Percentiles rank a stretch among this genome's conserved stretches.
phyloP scores from a whole-genome alignment of 2,113 vertebrate species.

The Platysteira castanea region DNA sequence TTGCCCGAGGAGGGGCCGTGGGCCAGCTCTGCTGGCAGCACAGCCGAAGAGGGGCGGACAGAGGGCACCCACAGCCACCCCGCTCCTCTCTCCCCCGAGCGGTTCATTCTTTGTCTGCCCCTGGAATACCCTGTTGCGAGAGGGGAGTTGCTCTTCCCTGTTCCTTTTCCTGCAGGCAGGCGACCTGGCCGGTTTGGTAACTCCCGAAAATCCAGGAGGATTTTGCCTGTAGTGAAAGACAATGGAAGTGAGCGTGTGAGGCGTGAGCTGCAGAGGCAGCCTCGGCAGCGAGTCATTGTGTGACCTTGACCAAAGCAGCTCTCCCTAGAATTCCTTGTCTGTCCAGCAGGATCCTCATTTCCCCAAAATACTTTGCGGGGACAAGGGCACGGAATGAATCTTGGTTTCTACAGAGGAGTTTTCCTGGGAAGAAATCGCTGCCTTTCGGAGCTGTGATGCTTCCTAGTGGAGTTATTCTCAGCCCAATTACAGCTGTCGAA shows the following conservation, averaged over 20 bases:
- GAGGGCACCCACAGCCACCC: not conserved
- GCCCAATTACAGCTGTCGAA: constrained; percentile 15
- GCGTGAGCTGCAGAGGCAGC: not conserved
- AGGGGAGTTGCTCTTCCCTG: not conserved
- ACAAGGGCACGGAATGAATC: not conserved
- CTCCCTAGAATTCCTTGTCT: not conserved
- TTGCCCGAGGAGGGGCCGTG: not conserved
- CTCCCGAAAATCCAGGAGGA: not conserved
- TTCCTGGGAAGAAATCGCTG: not conserved
- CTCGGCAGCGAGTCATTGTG: constrained; percentile 14
- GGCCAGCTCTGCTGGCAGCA: not conserved
- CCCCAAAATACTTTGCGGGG: not conserved
- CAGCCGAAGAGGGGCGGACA: not conserved
- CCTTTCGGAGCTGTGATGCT: not conserved
- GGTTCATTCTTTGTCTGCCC: not conserved
- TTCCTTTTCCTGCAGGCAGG: not conserved
- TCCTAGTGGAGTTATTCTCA: constrained; percentile 24
- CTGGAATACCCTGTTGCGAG: not conserved
- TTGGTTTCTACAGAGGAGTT: not conserved
- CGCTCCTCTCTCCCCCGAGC: not conserved
- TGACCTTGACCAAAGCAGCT: constrained; percentile 23
- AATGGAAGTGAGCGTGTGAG: not conserved
- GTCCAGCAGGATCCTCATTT: not conserved
- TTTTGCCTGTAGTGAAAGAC: not conserved
- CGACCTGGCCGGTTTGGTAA: not conserved